phyloP scores from a whole-genome alignment of 2,888 invertebrate species.

The Archips xylosteana region DNA sequence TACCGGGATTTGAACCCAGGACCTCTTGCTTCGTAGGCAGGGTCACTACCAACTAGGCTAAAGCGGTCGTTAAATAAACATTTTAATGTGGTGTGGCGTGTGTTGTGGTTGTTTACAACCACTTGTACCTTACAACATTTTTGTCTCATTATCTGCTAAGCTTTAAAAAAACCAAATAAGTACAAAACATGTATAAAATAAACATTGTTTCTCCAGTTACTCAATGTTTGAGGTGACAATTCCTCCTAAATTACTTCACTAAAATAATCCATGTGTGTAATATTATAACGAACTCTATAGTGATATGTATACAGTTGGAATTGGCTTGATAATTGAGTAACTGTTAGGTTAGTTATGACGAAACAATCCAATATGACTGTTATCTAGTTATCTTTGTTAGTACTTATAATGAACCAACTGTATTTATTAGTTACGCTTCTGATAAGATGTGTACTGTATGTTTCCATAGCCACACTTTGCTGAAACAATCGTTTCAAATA shows the following conservation, averaged over 20 bases:
- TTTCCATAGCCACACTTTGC: background rate
- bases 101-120: no score
- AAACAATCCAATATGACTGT: conserved; percentile 20
- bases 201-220: background rate
- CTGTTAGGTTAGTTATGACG: background rate
- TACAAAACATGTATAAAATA: background rate
- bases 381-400: conserved; percentile 44
- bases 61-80: no score
- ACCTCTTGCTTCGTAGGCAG: no score
- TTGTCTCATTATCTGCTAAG: background rate
- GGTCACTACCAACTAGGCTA: no score
- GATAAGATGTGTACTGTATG: conserved; percentile 46
- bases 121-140: background rate
- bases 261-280: background rate
- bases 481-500: background rate
- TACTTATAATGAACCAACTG: conserved; percentile 48
- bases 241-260: conserved; percentile 3
- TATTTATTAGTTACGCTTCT: conserved; percentile 45
- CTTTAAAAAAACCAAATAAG: no score
- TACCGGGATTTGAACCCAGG: no score
- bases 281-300: background rate
- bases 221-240: conserved; percentile 20
- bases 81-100: no score
- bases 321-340: background rate
- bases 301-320: background rate